Evolutionary conservation across 2,797 vertebrate genomes (phyloP).

Genomic region (Eospalax fontanierii): DNA sequence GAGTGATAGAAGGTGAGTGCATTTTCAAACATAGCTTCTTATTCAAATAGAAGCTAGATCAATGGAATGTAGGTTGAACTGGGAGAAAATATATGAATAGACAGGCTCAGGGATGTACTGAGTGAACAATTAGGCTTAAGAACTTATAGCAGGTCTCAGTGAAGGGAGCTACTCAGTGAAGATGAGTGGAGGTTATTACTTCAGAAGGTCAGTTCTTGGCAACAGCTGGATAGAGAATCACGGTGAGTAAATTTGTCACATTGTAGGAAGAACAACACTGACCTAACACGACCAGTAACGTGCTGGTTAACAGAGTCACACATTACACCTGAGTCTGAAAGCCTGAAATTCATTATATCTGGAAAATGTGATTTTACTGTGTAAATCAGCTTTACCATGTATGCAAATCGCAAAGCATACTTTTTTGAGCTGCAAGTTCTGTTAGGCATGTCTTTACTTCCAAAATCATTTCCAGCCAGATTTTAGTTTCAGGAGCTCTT

Average conservation of each 20-base stretch:
- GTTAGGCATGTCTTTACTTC: neutral
- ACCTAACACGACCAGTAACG: neutral
- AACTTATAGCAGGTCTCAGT: neutral
- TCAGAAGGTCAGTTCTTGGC: neutral
- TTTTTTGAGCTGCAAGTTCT: neutral
- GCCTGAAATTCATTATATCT: neutral
- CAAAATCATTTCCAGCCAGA: neutral
- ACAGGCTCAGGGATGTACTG: rapidly evolving
- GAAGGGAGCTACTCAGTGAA: neutral
- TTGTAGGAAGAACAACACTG: neutral
- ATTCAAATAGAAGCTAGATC: neutral
- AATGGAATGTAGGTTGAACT: neutral
- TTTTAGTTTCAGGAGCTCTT: slow-evolving; percentile 10
- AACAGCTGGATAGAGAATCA: neutral
- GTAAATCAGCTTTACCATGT: neutral
- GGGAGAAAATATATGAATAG: neutral
- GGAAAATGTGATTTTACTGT: neutral
- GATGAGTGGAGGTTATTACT: neutral
- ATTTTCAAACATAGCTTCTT: neutral
- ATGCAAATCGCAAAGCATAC: neutral
- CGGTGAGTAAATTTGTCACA: neutral
- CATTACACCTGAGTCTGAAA: neutral
- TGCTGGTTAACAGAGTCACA: neutral
- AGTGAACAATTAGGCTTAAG: neutral
- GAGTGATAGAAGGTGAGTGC: neutral